Conservation (phyloP, 2,113 vertebrate species). For the Odocoileus hemionus region DNA sequence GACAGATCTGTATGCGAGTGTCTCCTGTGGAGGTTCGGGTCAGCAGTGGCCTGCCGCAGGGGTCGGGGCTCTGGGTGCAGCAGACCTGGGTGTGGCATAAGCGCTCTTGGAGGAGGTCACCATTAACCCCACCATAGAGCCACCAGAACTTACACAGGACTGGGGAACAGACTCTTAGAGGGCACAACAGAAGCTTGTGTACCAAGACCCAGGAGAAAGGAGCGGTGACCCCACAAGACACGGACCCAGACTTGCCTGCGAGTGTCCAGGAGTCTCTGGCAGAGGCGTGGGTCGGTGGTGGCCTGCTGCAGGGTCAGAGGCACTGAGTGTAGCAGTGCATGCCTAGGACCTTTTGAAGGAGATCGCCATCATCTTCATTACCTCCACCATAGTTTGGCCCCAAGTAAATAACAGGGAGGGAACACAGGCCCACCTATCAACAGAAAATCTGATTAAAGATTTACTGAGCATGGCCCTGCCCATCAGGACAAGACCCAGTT, state of each 20-base stretch:
- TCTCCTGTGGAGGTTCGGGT: background rate
- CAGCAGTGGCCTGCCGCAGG: background rate
- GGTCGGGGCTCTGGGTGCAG: background rate
- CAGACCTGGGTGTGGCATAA: background rate
- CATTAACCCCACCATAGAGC: background rate
- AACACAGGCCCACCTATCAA: background rate
- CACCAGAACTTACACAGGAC: background rate
- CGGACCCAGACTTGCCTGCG: fast-evolving
- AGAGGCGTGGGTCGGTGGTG: background rate
- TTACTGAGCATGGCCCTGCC: background rate
- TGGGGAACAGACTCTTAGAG: background rate
- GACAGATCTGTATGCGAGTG: background rate
- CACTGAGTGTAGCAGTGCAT: fast-evolving
- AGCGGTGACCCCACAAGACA: background rate
- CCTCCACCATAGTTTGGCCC: background rate
- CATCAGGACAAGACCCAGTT: background rate
- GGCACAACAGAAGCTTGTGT: background rate
- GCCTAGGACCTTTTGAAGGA: background rate
- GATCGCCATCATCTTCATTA: background rate
- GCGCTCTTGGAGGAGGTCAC: background rate
- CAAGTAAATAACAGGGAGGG: background rate
- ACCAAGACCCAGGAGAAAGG: background rate
- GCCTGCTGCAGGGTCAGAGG: background rate
- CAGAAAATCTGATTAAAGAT: background rate
- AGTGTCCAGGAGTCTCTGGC: background rate